Evolutionary conservation across 2,888 invertebrate species (phyloP), one percentile per base, ranked within the genome.

Genomic region (Xylota sylvarum): DNA sequence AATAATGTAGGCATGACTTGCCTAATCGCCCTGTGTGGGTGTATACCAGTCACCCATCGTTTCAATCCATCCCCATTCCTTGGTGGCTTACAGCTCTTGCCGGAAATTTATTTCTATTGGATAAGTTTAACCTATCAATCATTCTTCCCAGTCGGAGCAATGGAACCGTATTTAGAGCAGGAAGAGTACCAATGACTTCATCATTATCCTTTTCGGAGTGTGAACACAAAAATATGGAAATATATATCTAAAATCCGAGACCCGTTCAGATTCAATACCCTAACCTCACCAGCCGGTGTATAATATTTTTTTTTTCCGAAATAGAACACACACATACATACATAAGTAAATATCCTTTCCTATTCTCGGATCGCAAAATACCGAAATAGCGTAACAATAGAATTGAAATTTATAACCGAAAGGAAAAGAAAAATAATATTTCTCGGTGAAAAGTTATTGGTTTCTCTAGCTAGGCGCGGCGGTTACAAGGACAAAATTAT

Each of bases 61-160:
- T 19, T 2, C 5, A 0, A 19, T 9, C 19, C 23, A 5, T n/a
- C 5, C 5, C 0, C 23, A 12, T 4, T 27, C 5, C 52, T 52
- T 6, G 5, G n/a, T 27, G 27, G n/a, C n/a, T 52, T 52, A n/a
- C 6, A 52, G 27, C 27, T n/a, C n/a, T 50, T 1, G 9, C 4
- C 1, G 27, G 6, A 52, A 52, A 52, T 52, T 52, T 52, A 30
- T 12, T 30, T 52, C 52, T 6, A 52, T 12, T 35, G 6, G 32
- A 56, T 56, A 17, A 56, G 35, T 35, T 56, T 56, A 1, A 32
- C 35, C 35, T 35, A 56, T 56, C 56, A 56, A 56, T 56, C 56
- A 56, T 35, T 17, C 14, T 56, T 6, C 14, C 17, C 9, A 12
- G 12, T 4, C 23, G 23, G 23, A 50, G 19, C 19, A 10, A 7